Evolutionary conservation across 2,113 vertebrate species (phyloP), one percentile per base, ranked within the genome.

Genomic region (Cinclus cinclus): DNA sequence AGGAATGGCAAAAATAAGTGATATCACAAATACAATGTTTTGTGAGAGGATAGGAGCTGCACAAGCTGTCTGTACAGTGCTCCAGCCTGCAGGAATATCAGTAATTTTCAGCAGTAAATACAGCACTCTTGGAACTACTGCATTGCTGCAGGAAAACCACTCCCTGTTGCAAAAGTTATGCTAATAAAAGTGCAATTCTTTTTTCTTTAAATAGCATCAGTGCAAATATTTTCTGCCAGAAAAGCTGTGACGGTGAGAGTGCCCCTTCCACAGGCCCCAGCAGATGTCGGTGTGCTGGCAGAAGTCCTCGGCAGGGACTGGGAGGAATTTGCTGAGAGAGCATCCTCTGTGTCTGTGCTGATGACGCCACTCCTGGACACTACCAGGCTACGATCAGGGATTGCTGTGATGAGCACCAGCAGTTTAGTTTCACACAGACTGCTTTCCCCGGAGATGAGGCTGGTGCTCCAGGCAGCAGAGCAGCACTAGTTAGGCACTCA

Each of bases 271-370:
- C 73, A 92, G 80, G 86, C 68, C 83, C 64, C n/a, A 8, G 56
- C 56, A 91, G 80, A 93, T 64, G 71, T 65, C 1, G 3, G 37
- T 77, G 60, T 70, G 73, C 47, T 76, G 80, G 90, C 83, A 93
- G 64, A 84, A 59, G 41, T 25, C 82, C 86, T 35, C 47, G 60
- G 68, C 76, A 78, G 60, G 67, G 59, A 69, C 67, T 2, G 35
- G 79, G 42, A 97, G 83, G 86, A 95, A 96, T 94, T 73, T 97
- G 96, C 92, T 96, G 95, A 96, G 83, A 24, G 33, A 41, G 92
- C 86, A 90, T 84, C 76, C 83, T 83, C 52, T 0, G 0, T 62
- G 68, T 4, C 64, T 49, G 28, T 42, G 47, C 19, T 63, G 76
- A 33, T 83, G 90, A 92, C 1, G 1, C 87, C 59, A 33, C 79